phyloP scores from a whole-genome alignment of 2,888 invertebrate species.

The Polyommatus icarus region DNA sequence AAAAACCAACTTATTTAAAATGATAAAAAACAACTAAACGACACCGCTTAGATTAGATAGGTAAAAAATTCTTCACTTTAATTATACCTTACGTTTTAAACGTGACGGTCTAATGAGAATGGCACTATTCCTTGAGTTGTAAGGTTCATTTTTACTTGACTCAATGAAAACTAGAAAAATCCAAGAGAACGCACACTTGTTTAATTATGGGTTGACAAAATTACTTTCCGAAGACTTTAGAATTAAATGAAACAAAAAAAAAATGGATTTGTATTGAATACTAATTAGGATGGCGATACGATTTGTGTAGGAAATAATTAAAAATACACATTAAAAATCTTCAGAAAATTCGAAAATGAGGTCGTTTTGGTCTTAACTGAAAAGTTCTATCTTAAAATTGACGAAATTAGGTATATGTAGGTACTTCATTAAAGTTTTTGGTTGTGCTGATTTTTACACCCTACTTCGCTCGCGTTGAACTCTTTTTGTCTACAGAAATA shows the following conservation, averaged over 20 bases:
- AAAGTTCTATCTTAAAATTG: not conserved
- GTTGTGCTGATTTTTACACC: not conserved
- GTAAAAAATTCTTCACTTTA: conserved; percentile 44
- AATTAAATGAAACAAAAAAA: not conserved
- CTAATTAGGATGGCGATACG: not conserved
- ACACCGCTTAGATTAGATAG: conserved; percentile 42
- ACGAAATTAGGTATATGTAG: not conserved
- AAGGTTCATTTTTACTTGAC: conserved; percentile 49
- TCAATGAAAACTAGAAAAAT: conserved; percentile 51
- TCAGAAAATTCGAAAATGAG: not conserved
- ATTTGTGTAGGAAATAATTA: not conserved
- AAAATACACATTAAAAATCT: not conserved
- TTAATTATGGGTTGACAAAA: conserved; percentile 66
- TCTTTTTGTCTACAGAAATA: not conserved
- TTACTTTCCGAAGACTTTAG: conserved; percentile 47
- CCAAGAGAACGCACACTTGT: conserved; percentile 47
- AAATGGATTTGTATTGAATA: not conserved
- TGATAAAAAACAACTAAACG: conserved; percentile 34
- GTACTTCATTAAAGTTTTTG: not conserved
- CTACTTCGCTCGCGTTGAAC: not conserved
- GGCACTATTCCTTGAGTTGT: conserved; percentile 38
- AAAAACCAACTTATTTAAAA: not conserved
- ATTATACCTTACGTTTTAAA: conserved; percentile 52
- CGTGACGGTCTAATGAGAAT: conserved; percentile 32
- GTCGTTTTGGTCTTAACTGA: not conserved